These are phyloP conservation scores for Athalia cordata DNA, from an alignment of 2,888 invertebrate genomes.

Conservation along the genomic window DNA sequence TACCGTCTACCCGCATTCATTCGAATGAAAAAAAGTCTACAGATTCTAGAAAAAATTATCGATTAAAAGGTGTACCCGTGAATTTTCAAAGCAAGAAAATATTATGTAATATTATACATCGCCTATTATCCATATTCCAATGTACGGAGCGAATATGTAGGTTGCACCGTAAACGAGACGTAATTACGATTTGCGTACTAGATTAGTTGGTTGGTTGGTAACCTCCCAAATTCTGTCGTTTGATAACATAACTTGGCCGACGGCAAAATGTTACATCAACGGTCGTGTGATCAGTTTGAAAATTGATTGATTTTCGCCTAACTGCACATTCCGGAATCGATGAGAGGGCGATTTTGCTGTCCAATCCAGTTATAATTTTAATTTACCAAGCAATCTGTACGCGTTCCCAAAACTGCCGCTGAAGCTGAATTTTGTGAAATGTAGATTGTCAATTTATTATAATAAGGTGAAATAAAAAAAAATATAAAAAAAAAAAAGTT, in stretches of 20 bases:
- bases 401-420: background rate
- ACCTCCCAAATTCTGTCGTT: background rate
- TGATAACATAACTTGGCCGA: constrained; percentile 27
- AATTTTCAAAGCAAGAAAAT: too few species aligned
- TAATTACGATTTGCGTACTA: constrained; percentile 5
- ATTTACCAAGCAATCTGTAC: constrained; percentile 41
- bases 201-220: background rate
- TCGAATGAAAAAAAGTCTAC: too few species aligned
- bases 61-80: too few species aligned
- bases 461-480: background rate
- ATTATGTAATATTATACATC: too few species aligned
- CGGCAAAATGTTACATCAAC: constrained; percentile 11
- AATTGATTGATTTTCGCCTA: constrained; percentile 46
- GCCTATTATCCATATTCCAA: too few species aligned
- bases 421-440: constrained; percentile 17
- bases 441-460: constrained; percentile 35
- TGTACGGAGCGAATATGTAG: too few species aligned
- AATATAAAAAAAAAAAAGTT: background rate
- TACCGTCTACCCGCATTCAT: too few species aligned
- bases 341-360: constrained; percentile 44
- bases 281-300: constrained; percentile 10
- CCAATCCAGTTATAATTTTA: constrained; percentile 46
- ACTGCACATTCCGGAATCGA: constrained; percentile 42
- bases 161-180: background rate
- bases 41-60: too few species aligned